These are phyloP conservation scores for Heteromyza rotundicornis DNA, from an alignment of 2,888 invertebrate species.

Conservation along the genomic window DNA sequence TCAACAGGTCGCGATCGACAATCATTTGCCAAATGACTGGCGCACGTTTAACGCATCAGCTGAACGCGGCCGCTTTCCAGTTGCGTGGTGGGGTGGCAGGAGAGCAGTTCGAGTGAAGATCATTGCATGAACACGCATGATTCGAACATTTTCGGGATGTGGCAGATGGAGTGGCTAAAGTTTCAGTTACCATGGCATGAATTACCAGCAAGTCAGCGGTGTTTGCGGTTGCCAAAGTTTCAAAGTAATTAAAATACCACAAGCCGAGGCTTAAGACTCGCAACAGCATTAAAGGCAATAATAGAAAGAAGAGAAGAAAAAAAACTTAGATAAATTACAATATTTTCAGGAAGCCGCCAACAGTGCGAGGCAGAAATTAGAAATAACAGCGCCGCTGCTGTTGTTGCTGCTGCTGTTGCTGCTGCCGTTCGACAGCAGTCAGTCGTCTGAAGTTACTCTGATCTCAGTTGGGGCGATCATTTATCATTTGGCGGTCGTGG, in stretches of 20 bases:
- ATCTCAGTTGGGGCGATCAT: not conserved
- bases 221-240: slow-evolving; percentile 22
- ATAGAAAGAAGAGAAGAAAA: not conserved
- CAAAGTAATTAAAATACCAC: slow-evolving; percentile 43
- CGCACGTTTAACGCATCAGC: slow-evolving; percentile 55
- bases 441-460: not conserved
- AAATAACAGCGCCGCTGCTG: not conserved
- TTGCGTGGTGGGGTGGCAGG: not conserved
- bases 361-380: not conserved
- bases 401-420: not conserved
- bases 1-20: slow-evolving; percentile 50
- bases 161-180: too few relatives aligned
- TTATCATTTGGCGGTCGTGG: not conserved
- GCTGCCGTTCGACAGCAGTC: not conserved
- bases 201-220: not conserved
- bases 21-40: slow-evolving; percentile 56
- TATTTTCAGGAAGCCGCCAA: slow-evolving; percentile 3
- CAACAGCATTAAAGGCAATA: not conserved
- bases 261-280: slow-evolving; percentile 29
- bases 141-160: not conserved
- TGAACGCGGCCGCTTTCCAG: not conserved
- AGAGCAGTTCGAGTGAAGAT: not conserved
- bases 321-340: slow-evolving; percentile 3
- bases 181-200: not conserved
- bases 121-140: slow-evolving; percentile 2